Base-by-base conservation (phyloP, 1,140 invertebrate genomes). In the Panulirus ornatus region DNA sequence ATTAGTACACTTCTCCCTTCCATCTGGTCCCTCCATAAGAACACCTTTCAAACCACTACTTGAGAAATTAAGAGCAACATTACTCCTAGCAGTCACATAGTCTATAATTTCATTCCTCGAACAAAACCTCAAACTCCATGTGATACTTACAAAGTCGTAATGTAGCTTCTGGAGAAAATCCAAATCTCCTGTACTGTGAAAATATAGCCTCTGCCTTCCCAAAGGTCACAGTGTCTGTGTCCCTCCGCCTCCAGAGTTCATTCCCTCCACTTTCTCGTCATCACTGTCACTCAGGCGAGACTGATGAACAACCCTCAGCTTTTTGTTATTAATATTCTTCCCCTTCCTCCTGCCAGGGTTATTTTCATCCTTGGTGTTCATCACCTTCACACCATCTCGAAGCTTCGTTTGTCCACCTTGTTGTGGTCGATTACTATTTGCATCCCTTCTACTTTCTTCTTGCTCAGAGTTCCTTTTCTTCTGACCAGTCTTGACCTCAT, bases 111-210 rank as follows among this genome's bases (percentile, higher is more conserved):
- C 73, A n/a, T n/a, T n/a, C n/a, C n/a, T n/a, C n/a, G n/a, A n/a
- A n/a, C n/a, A n/a, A n/a, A n/a, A n/a, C n/a, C 11, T 76, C 73
- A 76, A 76, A 76, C 11, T 76, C 73, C 34, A 3, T 22, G 73
- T 76, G 73, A 2, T 76, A 38, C 34, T 73, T 73, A 73, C 34
- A 27, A 27, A n/a, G 0, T 34, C 22, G 14, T 27, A 73, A 14
- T 34, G 70, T 27, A 58, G 51, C n/a, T 58, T 58, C 11, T 58
- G 51, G 51, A 11, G 51, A 58, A 58, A 58, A 9, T 58, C n/a
- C 51, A 58, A 11, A n/a, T 58, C n/a, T 58, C 11, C 51, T 58
- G 51, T 58, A 58, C 11, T 9, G 51, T n/a, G 51, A n/a, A 58
- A 58, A n/a, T n/a, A 70, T 30, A 70, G 5, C 22, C 5, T 22